phyloP scores from a whole-genome alignment of 1,140 invertebrate genomes.

The Melanaphis sacchari region DNA sequence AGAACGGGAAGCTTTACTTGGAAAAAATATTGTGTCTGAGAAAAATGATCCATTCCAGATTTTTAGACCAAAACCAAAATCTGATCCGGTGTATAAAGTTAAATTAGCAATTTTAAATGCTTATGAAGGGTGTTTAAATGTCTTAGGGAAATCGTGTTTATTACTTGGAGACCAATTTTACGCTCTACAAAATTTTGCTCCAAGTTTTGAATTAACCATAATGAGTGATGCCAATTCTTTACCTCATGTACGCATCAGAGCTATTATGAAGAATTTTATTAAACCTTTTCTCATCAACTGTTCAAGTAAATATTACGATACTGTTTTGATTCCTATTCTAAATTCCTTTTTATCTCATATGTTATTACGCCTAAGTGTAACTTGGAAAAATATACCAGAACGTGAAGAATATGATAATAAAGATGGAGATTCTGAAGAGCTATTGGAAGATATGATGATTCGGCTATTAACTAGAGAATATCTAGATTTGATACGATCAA shows the following conservation, averaged over 20 bases:
- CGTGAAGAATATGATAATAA: conserved; percentile 80
- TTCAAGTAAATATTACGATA: conserved; percentile 77
- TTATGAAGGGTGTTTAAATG: conserved; percentile 48
- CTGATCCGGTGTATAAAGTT: conserved; percentile 29
- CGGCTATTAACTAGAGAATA: conserved; percentile 87
- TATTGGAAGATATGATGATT: conserved; percentile 87
- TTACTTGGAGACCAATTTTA: conserved; percentile 58
- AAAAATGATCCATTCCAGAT: conserved; percentile 51
- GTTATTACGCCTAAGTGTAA: conserved; percentile 71
- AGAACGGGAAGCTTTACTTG: conserved; percentile 27
- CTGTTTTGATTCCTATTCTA: conserved; percentile 79
- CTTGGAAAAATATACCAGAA: conserved; percentile 80
- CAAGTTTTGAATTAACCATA: conserved; percentile 60
- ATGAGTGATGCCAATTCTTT: conserved; percentile 66
- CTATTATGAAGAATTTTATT: conserved; percentile 82
- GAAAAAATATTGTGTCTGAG: conserved; percentile 45
- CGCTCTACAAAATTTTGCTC: conserved; percentile 59
- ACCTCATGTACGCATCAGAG: conserved; percentile 84
- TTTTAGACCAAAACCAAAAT: conserved; percentile 33
- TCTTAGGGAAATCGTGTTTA: conserved; percentile 51
- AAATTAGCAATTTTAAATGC: conserved; percentile 37
- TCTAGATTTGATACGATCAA: conserved; percentile 80
- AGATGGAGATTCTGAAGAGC: conserved; percentile 71
- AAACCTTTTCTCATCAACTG: conserved; percentile 86
- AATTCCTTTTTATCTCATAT: conserved; percentile 77